phyloP scores from a whole-genome alignment of 2,888 invertebrate species.

The Lypha dubia region DNA sequence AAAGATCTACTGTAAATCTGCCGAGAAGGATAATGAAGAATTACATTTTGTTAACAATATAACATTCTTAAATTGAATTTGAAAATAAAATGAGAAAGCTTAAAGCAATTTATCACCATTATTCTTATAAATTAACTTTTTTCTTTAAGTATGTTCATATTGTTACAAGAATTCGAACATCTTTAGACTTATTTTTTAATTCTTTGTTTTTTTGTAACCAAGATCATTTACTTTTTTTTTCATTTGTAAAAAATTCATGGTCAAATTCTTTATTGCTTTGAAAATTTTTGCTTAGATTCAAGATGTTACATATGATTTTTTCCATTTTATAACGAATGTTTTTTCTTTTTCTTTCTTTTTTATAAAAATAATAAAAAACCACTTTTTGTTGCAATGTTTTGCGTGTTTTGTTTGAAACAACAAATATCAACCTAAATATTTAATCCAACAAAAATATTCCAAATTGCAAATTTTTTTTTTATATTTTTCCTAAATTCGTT shows the following conservation, averaged over 20 bases:
- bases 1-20: background rate
- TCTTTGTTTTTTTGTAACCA: background rate
- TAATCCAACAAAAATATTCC: constrained; percentile 16
- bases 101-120: background rate
- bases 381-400: constrained; percentile 68
- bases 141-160: background rate
- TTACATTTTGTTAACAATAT: background rate
- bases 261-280: constrained; percentile 45
- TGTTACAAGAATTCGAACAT: background rate
- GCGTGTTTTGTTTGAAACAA: constrained; percentile 68
- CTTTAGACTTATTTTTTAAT: background rate
- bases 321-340: constrained; percentile 61
- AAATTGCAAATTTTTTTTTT: constrained; percentile 43
- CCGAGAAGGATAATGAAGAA: background rate
- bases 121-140: background rate
- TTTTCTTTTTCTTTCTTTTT: constrained; percentile 59
- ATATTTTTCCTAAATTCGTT: constrained; percentile 37
- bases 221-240: constrained; percentile 34
- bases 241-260: constrained; percentile 72
- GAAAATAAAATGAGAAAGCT: background rate
- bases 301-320: constrained; percentile 55
- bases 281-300: constrained; percentile 71
- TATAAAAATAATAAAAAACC: constrained; percentile 45
- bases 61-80: background rate
- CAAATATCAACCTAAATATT: constrained; percentile 38